phyloP scores from a whole-genome alignment of 2,113 vertebrate species.

The Sclerurus mexicanus region DNA sequence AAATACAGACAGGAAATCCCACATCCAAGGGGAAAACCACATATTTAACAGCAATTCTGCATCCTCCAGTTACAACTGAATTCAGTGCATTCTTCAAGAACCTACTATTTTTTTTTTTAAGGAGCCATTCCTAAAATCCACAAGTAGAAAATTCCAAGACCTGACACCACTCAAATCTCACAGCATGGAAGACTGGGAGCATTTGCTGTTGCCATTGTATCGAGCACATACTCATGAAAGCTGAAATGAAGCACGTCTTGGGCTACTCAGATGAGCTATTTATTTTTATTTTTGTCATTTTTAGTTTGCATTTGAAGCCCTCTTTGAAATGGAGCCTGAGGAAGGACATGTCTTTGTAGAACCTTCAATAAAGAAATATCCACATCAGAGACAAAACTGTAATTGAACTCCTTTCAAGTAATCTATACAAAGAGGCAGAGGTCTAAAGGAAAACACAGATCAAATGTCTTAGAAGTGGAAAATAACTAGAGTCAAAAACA shows the following conservation, averaged over 20 bases:
- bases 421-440: slow-evolving; percentile 12
- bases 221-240: background rate
- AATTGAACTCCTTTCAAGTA: slow-evolving; percentile 28
- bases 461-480: slow-evolving; percentile 38
- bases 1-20: background rate
- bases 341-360: slow-evolving; percentile 16
- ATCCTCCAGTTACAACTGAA: background rate
- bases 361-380: slow-evolving; percentile 25
- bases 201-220: background rate
- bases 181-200: background rate
- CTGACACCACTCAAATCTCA: background rate
- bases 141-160: background rate
- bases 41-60: background rate
- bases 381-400: slow-evolving; percentile 45
- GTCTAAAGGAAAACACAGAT: slow-evolving; percentile 31
- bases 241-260: background rate
- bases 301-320: background rate
- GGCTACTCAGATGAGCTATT: background rate
- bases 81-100: background rate
- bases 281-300: background rate
- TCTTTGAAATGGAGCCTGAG: slow-evolving; percentile 2
- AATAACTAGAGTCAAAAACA: background rate
- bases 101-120: background rate
- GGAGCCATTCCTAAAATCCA: background rate
- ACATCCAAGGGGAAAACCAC: background rate